These are phyloP conservation scores for Luscinia luscinia DNA, from an alignment of 2,797 vertebrate species.

Conservation along the genomic window DNA sequence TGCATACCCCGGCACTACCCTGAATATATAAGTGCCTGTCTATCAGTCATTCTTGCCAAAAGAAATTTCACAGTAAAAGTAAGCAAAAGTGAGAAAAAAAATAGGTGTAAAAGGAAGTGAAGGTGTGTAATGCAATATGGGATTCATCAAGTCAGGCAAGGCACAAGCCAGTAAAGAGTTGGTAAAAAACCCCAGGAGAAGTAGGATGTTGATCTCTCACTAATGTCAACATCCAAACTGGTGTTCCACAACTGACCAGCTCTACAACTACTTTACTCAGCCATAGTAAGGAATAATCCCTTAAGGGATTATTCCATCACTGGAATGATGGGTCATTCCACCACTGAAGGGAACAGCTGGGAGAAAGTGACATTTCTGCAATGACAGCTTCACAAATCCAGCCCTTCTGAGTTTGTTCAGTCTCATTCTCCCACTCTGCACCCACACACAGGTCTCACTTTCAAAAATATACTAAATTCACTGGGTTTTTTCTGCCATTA, in stretches of 20 bases:
- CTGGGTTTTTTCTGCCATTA: background rate
- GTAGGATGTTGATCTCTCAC: accelerated
- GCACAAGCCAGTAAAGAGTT: background rate
- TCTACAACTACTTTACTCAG: background rate
- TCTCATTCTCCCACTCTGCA: background rate
- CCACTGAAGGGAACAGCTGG: background rate
- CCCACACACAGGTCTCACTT: background rate
- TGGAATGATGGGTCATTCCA: background rate
- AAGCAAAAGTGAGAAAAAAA: background rate
- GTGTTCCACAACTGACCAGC: background rate
- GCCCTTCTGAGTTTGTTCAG: background rate
- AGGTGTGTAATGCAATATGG: background rate
- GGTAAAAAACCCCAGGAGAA: background rate
- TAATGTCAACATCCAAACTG: background rate
- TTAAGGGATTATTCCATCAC: background rate
- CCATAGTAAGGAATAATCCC: background rate
- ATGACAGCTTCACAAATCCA: background rate
- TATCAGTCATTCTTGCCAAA: background rate
- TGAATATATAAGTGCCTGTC: background rate
- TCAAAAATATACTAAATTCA: background rate
- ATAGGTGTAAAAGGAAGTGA: background rate
- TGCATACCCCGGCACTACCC: background rate
- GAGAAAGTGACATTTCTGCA: background rate
- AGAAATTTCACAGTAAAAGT: background rate
- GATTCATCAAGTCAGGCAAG: background rate